Conservation (phyloP, 1,140 invertebrate species). For the Carcinoscorpius rotundicauda region DNA sequence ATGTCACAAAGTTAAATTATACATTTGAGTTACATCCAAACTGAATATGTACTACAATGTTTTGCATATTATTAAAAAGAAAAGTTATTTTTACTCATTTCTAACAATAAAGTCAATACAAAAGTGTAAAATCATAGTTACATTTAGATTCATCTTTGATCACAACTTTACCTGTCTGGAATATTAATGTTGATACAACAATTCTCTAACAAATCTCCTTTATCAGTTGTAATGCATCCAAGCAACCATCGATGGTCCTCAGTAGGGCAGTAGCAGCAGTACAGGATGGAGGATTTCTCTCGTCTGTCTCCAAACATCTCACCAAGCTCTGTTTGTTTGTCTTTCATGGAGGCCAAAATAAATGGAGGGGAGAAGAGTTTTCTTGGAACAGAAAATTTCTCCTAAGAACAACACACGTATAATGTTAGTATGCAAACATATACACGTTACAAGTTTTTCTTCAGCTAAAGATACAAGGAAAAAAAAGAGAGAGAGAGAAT, state of each 20-base stretch:
- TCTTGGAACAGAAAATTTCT: constrained; percentile 1
- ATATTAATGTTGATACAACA: constrained; percentile 89
- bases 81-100: too few species aligned
- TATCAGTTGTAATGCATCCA: constrained; percentile 83
- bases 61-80: too few species aligned
- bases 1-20: too few species aligned
- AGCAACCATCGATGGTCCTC: constrained; percentile 92
- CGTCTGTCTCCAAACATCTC: constrained; percentile 34
- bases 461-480: too few species aligned
- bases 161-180: constrained; percentile 45
- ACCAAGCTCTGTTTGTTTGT: constrained; percentile 47
- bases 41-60: too few species aligned
- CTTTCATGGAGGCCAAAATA: constrained; percentile 71
- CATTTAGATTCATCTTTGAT: too few species aligned
- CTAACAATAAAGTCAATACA: too few species aligned
- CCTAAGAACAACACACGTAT: constrained; percentile 1
- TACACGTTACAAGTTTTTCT: too few species aligned
- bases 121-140: too few species aligned
- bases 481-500: too few species aligned
- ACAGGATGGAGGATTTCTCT: constrained; percentile 70
- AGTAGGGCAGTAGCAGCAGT: constrained; percentile 89
- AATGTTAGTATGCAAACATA: too few species aligned
- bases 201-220: constrained; percentile 87
- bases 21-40: too few species aligned
- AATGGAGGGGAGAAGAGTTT: constrained; percentile 75